Conservation (phyloP, 2,797 vertebrate genomes). For the Lates japonicus region DNA sequence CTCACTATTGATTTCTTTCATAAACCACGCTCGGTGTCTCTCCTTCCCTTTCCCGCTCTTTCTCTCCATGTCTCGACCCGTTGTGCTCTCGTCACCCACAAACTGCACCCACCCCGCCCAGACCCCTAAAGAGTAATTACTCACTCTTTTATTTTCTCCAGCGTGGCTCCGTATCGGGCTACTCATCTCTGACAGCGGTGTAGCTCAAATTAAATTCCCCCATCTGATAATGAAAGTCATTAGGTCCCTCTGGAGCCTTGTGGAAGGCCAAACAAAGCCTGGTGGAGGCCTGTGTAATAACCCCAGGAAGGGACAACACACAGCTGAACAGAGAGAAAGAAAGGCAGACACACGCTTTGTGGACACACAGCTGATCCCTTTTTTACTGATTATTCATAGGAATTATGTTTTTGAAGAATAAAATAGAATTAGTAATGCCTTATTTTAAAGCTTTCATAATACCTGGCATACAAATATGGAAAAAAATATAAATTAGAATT, state of each 20-base stretch:
- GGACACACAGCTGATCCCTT: slow-evolving; percentile 44
- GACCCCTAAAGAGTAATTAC: slow-evolving; percentile 80
- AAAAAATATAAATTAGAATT: slow-evolving; percentile 5
- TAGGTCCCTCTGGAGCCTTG: slow-evolving; percentile 76
- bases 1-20: slow-evolving; percentile 81
- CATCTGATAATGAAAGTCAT: slow-evolving; percentile 87
- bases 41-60: slow-evolving; percentile 34
- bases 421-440: not conserved
- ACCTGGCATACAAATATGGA: not conserved
- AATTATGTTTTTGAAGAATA: slow-evolving; percentile 5
- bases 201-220: slow-evolving; percentile 85
- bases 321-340: slow-evolving; percentile 43
- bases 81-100: slow-evolving; percentile 58
- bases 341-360: slow-evolving; percentile 26
- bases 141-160: slow-evolving; percentile 81
- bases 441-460: not conserved
- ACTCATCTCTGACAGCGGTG: slow-evolving; percentile 82
- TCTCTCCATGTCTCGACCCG: slow-evolving; percentile 49
- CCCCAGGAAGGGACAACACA: slow-evolving; percentile 55
- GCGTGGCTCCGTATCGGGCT: slow-evolving; percentile 71
- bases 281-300: slow-evolving; percentile 73
- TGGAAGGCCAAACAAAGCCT: slow-evolving; percentile 80
- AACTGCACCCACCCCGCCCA: slow-evolving; percentile 53
- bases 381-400: slow-evolving; percentile 25
- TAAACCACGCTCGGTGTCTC: slow-evolving; percentile 57